These are phyloP conservation scores for Plectrocnemia conspersa DNA, from an alignment of 1,140 invertebrate species.

Conservation along the genomic window DNA sequence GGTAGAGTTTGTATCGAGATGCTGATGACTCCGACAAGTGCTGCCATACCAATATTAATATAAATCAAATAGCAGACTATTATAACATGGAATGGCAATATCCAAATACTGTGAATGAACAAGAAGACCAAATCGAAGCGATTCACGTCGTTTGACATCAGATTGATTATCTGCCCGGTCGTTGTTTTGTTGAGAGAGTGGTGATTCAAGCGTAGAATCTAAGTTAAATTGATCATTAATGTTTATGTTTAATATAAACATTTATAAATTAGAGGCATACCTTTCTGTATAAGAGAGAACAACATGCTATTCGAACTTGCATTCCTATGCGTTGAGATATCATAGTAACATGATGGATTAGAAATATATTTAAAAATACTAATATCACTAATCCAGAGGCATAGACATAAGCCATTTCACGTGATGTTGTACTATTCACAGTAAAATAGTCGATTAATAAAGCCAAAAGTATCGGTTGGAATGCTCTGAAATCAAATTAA, in stretches of 20 bases:
- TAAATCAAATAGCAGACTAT: conserved; percentile 50
- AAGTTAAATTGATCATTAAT: background rate
- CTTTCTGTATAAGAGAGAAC: conserved; percentile 45
- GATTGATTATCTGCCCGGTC: conserved; percentile 64
- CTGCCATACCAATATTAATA: conserved; percentile 49
- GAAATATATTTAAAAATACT: conserved; percentile 39
- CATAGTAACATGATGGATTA: conserved; percentile 42
- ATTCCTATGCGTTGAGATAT: conserved; percentile 42
- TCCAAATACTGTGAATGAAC: conserved; percentile 51
- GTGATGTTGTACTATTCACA: conserved; percentile 50
- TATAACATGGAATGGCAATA: conserved; percentile 58
- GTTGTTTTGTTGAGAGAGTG: conserved; percentile 68
- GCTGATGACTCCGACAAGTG: conserved; percentile 44
- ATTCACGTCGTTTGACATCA: conserved; percentile 69
- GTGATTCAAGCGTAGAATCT: conserved; percentile 60
- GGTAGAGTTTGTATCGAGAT: conserved; percentile 20
- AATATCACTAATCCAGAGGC: conserved; percentile 37
- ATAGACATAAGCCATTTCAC: conserved; percentile 38
- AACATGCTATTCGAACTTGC: conserved; percentile 44
- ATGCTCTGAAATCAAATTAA: conserved; percentile 39
- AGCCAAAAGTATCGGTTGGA: conserved; percentile 47
- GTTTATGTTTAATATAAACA: background rate
- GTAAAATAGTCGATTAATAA: conserved; percentile 45
- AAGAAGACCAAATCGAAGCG: conserved; percentile 52
- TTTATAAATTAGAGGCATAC: conserved; percentile 21